Evolutionary conservation across 2,797 vertebrate genomes (phyloP).

Genomic region (Xenopus petersii): DNA sequence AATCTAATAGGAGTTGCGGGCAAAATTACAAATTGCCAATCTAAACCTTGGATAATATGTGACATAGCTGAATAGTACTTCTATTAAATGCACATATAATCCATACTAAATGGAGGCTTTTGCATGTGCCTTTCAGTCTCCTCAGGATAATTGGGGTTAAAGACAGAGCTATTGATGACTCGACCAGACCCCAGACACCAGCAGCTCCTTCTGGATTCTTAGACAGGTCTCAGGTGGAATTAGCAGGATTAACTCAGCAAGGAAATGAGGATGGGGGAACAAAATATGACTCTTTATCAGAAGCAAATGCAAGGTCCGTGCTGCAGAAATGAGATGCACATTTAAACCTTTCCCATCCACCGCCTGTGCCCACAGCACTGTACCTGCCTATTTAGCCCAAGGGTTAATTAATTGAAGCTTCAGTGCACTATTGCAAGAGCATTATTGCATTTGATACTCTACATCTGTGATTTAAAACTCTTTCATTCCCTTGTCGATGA

Average conservation of each 20-base stretch:
- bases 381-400: slow-evolving; percentile 83
- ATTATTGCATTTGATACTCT: slow-evolving; percentile 87
- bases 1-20: not conserved
- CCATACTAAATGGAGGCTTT: slow-evolving; percentile 2
- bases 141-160: slow-evolving; percentile 60
- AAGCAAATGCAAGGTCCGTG: slow-evolving; percentile 83
- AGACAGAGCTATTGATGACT: slow-evolving; percentile 27
- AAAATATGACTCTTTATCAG: slow-evolving; percentile 83
- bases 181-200: slow-evolving; percentile 67
- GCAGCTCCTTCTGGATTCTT: slow-evolving; percentile 77
- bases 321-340: slow-evolving; percentile 96
- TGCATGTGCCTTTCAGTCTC: not conserved
- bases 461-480: slow-evolving; percentile 94
- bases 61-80: not conserved
- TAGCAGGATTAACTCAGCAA: slow-evolving; percentile 84
- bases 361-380: slow-evolving; percentile 83
- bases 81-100: slow-evolving; percentile 5
- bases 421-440: slow-evolving; percentile 80
- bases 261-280: slow-evolving; percentile 86
- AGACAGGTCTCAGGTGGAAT: slow-evolving; percentile 80
- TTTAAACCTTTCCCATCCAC: slow-evolving; percentile 89
- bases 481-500: slow-evolving; percentile 76
- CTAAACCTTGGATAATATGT: not conserved
- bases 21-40: not conserved
- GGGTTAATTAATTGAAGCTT: slow-evolving; percentile 94